phyloP scores from a whole-genome alignment of 1,140 invertebrate species.

The Sipha flava region DNA sequence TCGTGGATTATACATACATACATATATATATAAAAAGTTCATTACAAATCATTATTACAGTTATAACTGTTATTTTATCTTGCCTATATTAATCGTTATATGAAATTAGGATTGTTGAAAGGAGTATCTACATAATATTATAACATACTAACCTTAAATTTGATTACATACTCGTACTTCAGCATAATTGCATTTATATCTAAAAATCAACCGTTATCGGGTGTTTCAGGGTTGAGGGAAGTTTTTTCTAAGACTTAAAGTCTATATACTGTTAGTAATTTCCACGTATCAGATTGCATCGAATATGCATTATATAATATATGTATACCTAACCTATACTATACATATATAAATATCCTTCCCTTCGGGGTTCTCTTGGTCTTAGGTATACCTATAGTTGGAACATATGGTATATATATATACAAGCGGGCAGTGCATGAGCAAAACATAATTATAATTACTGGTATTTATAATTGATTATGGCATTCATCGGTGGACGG shows the following conservation, averaged over 20 bases:
- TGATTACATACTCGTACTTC: too few species aligned
- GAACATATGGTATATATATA: not conserved
- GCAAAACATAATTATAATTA: slow-evolving; percentile 15
- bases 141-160: too few species aligned
- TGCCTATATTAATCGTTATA: too few species aligned
- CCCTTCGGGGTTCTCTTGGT: not conserved
- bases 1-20: too few species aligned
- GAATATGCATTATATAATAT: not conserved
- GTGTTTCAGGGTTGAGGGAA: not conserved
- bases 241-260: not conserved
- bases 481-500: too few species aligned
- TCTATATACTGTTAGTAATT: not conserved
- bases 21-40: too few species aligned
- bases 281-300: not conserved
- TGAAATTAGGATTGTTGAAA: too few species aligned
- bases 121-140: too few species aligned
- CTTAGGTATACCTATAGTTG: too few species aligned
- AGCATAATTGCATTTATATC: too few species aligned
- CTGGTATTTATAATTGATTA: slow-evolving; percentile 3
- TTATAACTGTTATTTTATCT: too few species aligned
- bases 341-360: not conserved
- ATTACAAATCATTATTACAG: too few species aligned
- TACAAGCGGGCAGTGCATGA: not conserved
- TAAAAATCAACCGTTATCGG: not conserved
- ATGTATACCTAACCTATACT: not conserved